Base-by-base conservation (phyloP, 1,140 invertebrate species). In the Heterodera schachtii region DNA sequence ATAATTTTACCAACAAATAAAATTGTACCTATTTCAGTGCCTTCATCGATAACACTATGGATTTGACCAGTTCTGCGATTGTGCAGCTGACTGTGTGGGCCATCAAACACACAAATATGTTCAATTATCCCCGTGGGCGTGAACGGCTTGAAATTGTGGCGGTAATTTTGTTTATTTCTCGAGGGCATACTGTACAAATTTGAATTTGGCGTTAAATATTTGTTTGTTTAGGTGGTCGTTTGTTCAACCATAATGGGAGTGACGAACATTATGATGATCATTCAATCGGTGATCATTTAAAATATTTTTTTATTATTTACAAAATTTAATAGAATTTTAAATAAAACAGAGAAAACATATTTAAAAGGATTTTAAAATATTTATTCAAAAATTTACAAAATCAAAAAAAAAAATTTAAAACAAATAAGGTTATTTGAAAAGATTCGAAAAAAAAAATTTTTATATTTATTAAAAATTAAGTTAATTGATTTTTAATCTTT, bases 41-140 rank as follows among this genome's bases (percentile, higher is more conserved):
- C 11, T 86, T 86, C 64, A 79, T 86, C 46, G 85, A 86, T 46
- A 84, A 85, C 9, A 44, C 73, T 6, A 86, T 86, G 85, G 86
- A 86, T 46, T 67, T 86, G 43, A 79, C 75, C 44, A 70, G 70
- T 13, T 75, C 67, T 4, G 16, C 47, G 44, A 78, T 78, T 57
- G 84, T 79, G 11, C 49, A 73, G 11, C 41, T 70, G 49, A 78
- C 84, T 13, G 57, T 86, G n/a, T 87, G 80, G 79, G 79, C 86
- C 52, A 86, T 86, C 31, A 87, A 81, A 46, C 79, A 86, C 81
- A 86, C 85, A 41, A 86, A 86, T 70, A 66, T 83, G 66, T 87
- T 82, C 66, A 87, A 87, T 41, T 86, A 86, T 75, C 85, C 85
- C 6, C 71, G 85, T 49, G 85, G 85, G 5, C 73, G 85, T 67